Evolutionary conservation across 1,140 invertebrate genomes (phyloP), one percentile per base, ranked within the genome.

Genomic region (Papilio dardanus): DNA sequence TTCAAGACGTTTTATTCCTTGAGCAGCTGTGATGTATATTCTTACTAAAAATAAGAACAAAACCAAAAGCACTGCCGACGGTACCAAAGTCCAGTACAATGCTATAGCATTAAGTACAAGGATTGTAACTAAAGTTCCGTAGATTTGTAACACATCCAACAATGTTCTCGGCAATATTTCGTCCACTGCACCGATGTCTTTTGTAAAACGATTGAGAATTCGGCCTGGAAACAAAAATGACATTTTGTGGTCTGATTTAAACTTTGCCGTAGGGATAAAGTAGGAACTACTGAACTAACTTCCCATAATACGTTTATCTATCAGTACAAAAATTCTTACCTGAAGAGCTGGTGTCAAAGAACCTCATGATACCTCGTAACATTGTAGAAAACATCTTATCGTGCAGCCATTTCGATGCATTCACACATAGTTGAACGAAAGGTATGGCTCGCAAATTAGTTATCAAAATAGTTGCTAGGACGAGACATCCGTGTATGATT

Each of bases 1-100:
- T 92, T 99, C 97, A n/a, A 98, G 88, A 74, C 97, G 93, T 87
- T 98, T 98, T 1, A 98, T 93, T 86, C 97, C 97, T 81, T 98
- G 95, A 5, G 97, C 97, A 0, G 97, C 97, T 58, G 94, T 95
- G 12, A 98, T 87, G 88, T 98, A 99, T 74, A 98, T 94, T 76
- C 94, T 94, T 19, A 97, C 92, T 4, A 97, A 93, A 76, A 95
- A 95, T 50, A 95, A 94, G 82, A 98, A 97, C 0, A 97, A 76
- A 0, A 95, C 67, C 0, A 94, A 92, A 1, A 99, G 89, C 1
- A 97, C 83, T 0, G 95, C 62, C 1, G 96, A 95, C 0, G 97
- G 96, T 24, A 96, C 84, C 0, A 97, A 77, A 68, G 98, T 96
- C 92, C 95, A 96, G 0, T 96, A 95, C 86, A 97, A 96, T 0